Evolutionary conservation across 2,797 vertebrate genomes (phyloP).

Genomic region (Peromyscus eremicus): DNA sequence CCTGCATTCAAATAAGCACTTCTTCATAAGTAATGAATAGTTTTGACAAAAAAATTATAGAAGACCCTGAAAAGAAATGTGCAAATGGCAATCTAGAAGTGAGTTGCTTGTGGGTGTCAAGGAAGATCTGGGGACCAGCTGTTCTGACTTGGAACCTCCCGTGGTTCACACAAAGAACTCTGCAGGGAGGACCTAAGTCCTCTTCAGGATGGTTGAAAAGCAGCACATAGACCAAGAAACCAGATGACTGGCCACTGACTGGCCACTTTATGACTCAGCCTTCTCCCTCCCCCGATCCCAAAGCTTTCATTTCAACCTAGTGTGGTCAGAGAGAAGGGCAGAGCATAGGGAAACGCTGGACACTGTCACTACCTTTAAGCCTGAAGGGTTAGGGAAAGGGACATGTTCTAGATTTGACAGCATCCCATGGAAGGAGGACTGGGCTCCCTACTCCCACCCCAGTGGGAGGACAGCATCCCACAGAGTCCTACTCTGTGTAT

Average conservation of each 20-base stretch:
- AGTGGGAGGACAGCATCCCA: neutral
- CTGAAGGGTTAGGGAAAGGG: neutral
- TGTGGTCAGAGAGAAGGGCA: neutral
- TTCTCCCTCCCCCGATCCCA: neutral
- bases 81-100: neutral
- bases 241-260: neutral
- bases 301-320: neutral
- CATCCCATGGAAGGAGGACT: neutral
- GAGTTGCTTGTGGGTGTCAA: neutral
- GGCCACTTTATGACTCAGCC: neutral
- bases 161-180: neutral
- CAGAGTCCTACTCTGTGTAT: neutral
- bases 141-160: neutral
- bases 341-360: neutral
- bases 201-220: neutral
- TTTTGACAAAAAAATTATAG: slow-evolving; percentile 7
- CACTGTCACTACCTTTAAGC: neutral
- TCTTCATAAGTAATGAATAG: neutral
- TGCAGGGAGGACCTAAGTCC: neutral
- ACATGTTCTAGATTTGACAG: neutral
- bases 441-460: neutral
- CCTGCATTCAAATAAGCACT: neutral
- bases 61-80: neutral
- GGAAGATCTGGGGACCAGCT: neutral
- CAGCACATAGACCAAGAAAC: neutral